phyloP scores from a whole-genome alignment of 2,888 invertebrate genomes.

The Abscondita cerata region DNA sequence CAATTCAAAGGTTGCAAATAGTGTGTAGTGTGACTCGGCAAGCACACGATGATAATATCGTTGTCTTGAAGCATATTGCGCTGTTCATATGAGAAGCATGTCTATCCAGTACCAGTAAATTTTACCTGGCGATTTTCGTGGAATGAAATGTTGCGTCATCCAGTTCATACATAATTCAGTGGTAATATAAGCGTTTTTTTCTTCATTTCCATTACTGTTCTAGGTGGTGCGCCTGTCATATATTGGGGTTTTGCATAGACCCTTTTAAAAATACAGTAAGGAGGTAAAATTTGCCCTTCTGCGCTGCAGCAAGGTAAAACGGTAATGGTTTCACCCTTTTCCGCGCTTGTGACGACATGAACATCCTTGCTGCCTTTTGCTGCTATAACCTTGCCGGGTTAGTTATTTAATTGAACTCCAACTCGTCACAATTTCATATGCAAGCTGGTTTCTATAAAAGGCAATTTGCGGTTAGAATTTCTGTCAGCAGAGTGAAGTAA shows the following conservation, averaged over 20 bases:
- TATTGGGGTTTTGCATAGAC: too few relatives aligned
- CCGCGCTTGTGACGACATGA: neutral
- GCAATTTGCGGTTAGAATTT: slow-evolving; percentile 11
- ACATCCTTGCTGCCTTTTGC: too few relatives aligned
- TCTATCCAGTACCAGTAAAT: neutral
- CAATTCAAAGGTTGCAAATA: too few relatives aligned
- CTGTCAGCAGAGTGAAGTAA: too few relatives aligned
- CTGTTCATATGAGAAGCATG: too few relatives aligned
- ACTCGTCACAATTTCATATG: slow-evolving; percentile 12
- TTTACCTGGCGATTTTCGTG: neutral
- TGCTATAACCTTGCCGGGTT: neutral
- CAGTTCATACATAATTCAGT: too few relatives aligned
- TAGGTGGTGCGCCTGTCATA: too few relatives aligned
- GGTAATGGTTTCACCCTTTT: neutral
- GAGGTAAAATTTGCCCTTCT: neutral
- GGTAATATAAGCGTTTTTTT: too few relatives aligned
- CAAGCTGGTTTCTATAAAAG: slow-evolving; percentile 11
- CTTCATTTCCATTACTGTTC: too few relatives aligned
- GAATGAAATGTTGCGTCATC: too few relatives aligned
- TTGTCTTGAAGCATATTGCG: slow-evolving; percentile 1
- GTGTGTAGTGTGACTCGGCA: slow-evolving; percentile 5
- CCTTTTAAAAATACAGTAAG: slow-evolving; percentile 1
- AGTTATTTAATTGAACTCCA: neutral
- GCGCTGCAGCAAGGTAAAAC: neutral
- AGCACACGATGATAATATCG: slow-evolving; percentile 7